A percentile compares a stretch with the other conserved stretches of the same genome.
These are phyloP conservation scores for Dinocampus coccinellae DNA, from an alignment of 2,888 invertebrate genomes.

Conservation along the genomic window DNA sequence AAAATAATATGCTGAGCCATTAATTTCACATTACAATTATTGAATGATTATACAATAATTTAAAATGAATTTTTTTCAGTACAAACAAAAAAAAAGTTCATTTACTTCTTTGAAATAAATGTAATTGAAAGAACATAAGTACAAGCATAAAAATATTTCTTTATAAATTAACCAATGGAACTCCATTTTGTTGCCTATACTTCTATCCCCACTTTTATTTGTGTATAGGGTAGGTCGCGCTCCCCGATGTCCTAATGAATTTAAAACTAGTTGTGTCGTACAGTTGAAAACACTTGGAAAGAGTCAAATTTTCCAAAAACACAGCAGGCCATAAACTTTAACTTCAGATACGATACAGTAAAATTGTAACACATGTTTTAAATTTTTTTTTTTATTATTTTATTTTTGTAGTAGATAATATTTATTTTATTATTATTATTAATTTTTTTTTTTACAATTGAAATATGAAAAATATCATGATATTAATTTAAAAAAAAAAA, in stretches of 20 bases:
- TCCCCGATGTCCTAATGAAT: not conserved
- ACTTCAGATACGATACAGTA: not conserved
- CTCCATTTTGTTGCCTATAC: not conserved
- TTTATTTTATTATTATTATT: too few relatives aligned
- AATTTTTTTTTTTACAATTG: not conserved
- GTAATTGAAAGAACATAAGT: not conserved
- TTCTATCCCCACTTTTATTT: not conserved
- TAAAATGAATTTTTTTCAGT: not conserved
- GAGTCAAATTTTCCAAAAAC: not conserved
- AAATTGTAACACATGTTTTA: not conserved
- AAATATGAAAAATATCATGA: not conserved
- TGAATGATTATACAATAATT: not conserved
- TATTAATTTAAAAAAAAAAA: not conserved
- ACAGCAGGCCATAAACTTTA: not conserved
- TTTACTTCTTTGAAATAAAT: not conserved
- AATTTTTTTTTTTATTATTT: not conserved
- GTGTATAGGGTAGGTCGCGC: not conserved
- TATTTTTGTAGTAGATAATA: too few relatives aligned
- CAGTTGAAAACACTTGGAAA: not conserved
- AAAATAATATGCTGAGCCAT: not conserved
- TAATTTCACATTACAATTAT: not conserved
- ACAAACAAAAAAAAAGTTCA: not conserved
- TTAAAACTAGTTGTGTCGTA: not conserved
- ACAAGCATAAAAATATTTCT: not conserved
- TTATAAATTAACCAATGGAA: slow-evolving; percentile 25